Evolutionary conservation across 2,888 invertebrate species (phyloP).

Genomic region (Diachrysia chrysitis): DNA sequence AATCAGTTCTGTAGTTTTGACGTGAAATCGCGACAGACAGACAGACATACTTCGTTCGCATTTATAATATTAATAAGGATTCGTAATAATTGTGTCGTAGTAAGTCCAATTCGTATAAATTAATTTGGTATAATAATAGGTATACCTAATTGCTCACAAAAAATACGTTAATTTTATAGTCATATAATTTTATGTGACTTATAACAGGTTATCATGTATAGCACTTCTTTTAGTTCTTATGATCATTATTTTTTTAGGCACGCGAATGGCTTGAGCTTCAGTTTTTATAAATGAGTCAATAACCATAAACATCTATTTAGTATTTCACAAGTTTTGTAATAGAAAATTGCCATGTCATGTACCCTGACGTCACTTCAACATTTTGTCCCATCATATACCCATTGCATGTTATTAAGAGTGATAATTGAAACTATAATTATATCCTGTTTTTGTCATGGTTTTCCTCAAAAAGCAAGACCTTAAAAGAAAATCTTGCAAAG

Average conservation of each 20-base stretch:
- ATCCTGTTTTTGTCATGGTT: background rate
- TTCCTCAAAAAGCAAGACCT: no score
- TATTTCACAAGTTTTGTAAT: constrained; percentile 40
- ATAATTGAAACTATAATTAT: background rate
- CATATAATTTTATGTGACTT: background rate
- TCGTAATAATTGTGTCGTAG: no score
- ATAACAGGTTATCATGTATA: background rate
- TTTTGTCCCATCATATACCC: constrained; percentile 16
- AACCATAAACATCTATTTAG: background rate
- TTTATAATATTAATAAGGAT: no score
- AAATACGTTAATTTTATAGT: no score
- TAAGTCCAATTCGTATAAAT: no score
- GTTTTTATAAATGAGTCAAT: background rate
- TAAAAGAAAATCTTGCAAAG: background rate
- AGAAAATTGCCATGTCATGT: constrained; percentile 33
- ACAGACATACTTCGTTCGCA: no score
- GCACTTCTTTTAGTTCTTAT: background rate
- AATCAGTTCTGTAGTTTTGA: no score
- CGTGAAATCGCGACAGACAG: no score
- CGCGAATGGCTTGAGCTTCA: background rate
- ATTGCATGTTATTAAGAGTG: background rate
- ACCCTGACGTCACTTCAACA: constrained; percentile 22
- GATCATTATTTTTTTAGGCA: background rate
- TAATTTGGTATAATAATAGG: no score
- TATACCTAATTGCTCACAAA: background rate